These are phyloP conservation scores for Rhinogobio ventralis DNA, from an alignment of 2,797 vertebrate genomes.

Conservation along the genomic window DNA sequence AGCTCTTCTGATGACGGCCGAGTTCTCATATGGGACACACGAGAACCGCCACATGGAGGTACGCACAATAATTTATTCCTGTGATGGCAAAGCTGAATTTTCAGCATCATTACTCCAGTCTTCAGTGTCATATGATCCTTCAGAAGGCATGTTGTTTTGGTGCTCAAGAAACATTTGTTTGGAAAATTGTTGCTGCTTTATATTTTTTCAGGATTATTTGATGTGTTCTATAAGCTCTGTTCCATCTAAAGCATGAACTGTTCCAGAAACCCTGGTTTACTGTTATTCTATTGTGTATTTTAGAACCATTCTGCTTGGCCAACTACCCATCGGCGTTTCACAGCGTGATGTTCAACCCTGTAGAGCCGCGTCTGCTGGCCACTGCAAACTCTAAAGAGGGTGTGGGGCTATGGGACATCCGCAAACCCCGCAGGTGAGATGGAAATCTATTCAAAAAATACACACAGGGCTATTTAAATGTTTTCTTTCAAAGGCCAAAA, in stretches of 20 bases:
- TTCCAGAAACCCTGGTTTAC: conserved; percentile 20
- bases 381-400: conserved; percentile 99
- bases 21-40: conserved; percentile 97
- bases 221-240: neutral
- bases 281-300: conserved; percentile 58
- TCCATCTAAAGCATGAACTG: neutral
- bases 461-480: neutral
- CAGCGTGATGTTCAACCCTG: conserved; percentile 99
- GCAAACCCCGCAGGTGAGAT: conserved; percentile 94
- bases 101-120: neutral
- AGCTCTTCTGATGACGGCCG: conserved; percentile 97
- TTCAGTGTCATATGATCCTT: neutral
- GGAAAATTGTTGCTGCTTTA: neutral
- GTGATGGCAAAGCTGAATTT: neutral
- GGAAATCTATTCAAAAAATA: neutral
- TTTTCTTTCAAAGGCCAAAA: conserved; percentile 3
- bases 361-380: conserved; percentile 93
- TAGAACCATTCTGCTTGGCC: conserved; percentile 98
- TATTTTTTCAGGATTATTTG: neutral
- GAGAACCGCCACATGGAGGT: conserved; percentile 95
- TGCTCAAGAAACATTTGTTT: neutral
- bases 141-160: neutral
- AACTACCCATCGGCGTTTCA: conserved; percentile 98
- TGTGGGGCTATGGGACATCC: conserved; percentile 97
- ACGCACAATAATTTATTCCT: conserved; percentile 17